Evolutionary conservation across 2,797 vertebrate species (phyloP), one percentile per base, ranked within the genome.

Genomic region (Protonibea diacanthus): DNA sequence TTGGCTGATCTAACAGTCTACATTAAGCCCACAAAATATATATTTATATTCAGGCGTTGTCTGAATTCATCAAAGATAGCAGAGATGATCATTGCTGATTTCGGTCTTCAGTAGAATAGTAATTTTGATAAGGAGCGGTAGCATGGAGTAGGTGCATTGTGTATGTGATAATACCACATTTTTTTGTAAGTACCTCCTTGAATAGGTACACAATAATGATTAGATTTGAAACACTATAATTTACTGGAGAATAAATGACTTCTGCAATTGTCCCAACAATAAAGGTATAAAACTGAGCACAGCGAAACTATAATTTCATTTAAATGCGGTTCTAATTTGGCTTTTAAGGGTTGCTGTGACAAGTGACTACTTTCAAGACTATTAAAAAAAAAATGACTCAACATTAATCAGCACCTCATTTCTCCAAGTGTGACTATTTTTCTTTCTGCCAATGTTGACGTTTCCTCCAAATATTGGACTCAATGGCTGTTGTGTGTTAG

Each of bases 291-390:
- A 78, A 72, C 49, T 29, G 4, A 79, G 51, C 6, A 27, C 1
- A 49, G 55, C 18, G 42, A 23, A 58, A 20, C 40, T 68, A 17
- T 56, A 59, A 74, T 70, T 76, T 51, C 45, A 18, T 21, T 57
- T 71, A 47, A 67, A 70, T 9, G 15, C 63, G n/a, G 10, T 57
- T 53, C 45, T 71, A 64, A 74, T 62, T 70, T 61, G 25, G 25
- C 58, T 71, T 74, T 52, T 69, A 78, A 70, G 25, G 29, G 20
- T 71, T 45, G 47, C 53, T 71, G 49, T 81, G 52, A 76, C 23
- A 71, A 74, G 78, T 65, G 21, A 12, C 60, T 29, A 53, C 13
- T 76, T 71, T 80, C 25, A 78, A 56, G 57, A 74, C 60, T 52
- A 27, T 69, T 55, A 64, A 56, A 38, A 33, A 7, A 33, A 7